phyloP scores from a whole-genome alignment of 2,797 vertebrate genomes.

The Chelon auratus region DNA sequence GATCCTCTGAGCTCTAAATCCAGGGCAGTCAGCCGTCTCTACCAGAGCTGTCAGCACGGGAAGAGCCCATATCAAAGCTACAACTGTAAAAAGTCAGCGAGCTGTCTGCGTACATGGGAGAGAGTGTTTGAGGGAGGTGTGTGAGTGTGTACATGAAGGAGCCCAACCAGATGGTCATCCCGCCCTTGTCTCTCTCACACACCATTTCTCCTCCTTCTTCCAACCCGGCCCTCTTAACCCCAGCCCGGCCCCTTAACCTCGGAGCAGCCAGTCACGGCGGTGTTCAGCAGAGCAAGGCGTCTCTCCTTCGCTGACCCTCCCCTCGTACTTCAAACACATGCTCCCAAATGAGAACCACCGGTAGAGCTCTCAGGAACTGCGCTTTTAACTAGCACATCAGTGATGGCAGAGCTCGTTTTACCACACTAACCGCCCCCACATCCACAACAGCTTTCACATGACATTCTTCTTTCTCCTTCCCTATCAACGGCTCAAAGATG shows the following conservation, averaged over 20 bases:
- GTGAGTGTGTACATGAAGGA: slow-evolving; percentile 68
- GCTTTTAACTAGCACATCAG: slow-evolving; percentile 59
- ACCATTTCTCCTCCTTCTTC: slow-evolving; percentile 63
- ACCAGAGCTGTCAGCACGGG: slow-evolving; percentile 72
- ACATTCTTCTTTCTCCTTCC: slow-evolving; percentile 37
- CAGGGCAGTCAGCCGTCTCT: slow-evolving; percentile 64
- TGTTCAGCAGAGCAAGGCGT: slow-evolving; percentile 45
- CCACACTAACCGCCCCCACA: slow-evolving; percentile 53
- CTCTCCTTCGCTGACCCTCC: slow-evolving; percentile 54
- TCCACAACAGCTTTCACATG: slow-evolving; percentile 63
- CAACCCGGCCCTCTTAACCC: slow-evolving; percentile 59
- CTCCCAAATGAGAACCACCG: slow-evolving; percentile 74
- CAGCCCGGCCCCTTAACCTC: slow-evolving; percentile 74
- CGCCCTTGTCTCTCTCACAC: slow-evolving; percentile 70
- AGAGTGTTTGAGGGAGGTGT: slow-evolving; percentile 70
- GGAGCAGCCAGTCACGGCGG: slow-evolving; percentile 74
- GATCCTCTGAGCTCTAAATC: slow-evolving; percentile 72
- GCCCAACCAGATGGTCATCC: slow-evolving; percentile 84
- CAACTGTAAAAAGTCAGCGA: slow-evolving; percentile 58
- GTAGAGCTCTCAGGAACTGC: slow-evolving; percentile 53
- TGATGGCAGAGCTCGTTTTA: slow-evolving; percentile 56
- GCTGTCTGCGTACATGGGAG: slow-evolving; percentile 66
- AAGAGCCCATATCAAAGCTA: slow-evolving; percentile 75
- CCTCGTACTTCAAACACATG: slow-evolving; percentile 69
- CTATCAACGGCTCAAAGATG: slow-evolving; percentile 52